Conservation (phyloP, 1,140 invertebrate genomes). For the Sinonovacula constricta region DNA sequence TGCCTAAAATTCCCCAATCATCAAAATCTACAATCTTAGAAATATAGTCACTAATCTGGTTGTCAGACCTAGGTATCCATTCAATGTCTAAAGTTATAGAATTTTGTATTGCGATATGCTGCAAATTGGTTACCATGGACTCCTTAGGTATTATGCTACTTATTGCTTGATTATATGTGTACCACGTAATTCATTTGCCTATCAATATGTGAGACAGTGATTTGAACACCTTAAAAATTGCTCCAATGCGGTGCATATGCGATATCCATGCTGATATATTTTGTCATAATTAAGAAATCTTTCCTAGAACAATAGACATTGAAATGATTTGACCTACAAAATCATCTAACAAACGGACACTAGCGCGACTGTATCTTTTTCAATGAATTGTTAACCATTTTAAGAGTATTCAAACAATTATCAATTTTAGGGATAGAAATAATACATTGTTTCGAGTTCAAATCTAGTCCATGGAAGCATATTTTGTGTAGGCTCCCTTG, state of each 20-base stretch:
- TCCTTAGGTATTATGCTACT: neutral
- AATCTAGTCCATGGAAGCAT: too few species aligned
- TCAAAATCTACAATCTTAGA: constrained; percentile 26
- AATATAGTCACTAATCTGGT: constrained; percentile 27
- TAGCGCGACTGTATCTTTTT: neutral
- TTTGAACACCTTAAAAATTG: constrained; percentile 19
- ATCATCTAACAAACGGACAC: constrained; percentile 1
- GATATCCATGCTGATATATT: constrained; percentile 17
- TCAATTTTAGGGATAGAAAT: too few species aligned
- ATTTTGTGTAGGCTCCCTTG: neutral
- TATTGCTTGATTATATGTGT: constrained; percentile 13
- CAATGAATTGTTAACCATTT: too few species aligned
- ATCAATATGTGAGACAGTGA: neutral
- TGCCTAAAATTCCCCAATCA: constrained; percentile 23
- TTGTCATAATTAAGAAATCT: constrained; percentile 35
- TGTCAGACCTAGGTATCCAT: constrained; percentile 19
- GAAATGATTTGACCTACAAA: constrained; percentile 28
- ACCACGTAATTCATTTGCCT: constrained; percentile 29
- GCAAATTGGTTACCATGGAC: too few species aligned
- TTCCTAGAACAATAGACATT: constrained; percentile 21
- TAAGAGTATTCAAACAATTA: too few species aligned
- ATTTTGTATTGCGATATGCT: too few species aligned
- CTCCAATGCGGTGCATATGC: constrained; percentile 1
- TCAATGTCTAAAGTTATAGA: constrained; percentile 26
- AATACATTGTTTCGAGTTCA: too few species aligned